Percentiles rank a stretch among this genome's conserved stretches.
Evolutionary conservation across 2,888 invertebrate genomes (phyloP).

Genomic region (Mactromeris polynyma): DNA sequence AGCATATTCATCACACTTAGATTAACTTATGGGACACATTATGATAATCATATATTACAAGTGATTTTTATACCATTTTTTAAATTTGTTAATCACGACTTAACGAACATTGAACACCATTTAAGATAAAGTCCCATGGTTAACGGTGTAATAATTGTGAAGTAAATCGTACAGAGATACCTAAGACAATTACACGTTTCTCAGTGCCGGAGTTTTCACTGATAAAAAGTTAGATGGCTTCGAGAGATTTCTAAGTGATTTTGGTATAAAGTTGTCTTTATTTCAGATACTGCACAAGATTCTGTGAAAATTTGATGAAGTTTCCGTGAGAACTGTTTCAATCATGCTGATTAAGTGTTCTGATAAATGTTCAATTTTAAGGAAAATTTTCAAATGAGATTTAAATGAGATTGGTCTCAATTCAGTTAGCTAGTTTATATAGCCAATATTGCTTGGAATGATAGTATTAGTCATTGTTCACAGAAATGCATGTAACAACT

Average conservation of each 20-base stretch:
- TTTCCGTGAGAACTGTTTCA: neutral
- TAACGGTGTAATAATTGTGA: neutral
- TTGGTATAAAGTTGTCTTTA: neutral
- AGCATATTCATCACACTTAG: no score
- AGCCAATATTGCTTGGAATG: no score
- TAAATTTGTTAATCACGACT: neutral
- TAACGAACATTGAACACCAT: neutral
- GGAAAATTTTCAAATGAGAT: neutral
- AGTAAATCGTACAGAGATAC: neutral
- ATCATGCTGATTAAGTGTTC: neutral
- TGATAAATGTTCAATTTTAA: neutral
- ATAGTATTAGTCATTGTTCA: no score
- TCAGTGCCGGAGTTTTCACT: neutral
- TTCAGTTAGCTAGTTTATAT: neutral
- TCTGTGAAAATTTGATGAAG: neutral
- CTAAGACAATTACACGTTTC: neutral
- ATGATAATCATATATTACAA: neutral
- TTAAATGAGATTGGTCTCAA: neutral
- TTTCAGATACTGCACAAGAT: neutral
- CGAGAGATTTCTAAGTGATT: conserved; percentile 3
- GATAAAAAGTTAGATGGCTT: neutral
- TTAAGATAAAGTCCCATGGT: neutral
- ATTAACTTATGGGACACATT: no score
- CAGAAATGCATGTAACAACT: no score
- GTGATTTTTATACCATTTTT: neutral